Conservation (phyloP, 2,888 invertebrate species). For the Sarcophaga rosellei region DNA sequence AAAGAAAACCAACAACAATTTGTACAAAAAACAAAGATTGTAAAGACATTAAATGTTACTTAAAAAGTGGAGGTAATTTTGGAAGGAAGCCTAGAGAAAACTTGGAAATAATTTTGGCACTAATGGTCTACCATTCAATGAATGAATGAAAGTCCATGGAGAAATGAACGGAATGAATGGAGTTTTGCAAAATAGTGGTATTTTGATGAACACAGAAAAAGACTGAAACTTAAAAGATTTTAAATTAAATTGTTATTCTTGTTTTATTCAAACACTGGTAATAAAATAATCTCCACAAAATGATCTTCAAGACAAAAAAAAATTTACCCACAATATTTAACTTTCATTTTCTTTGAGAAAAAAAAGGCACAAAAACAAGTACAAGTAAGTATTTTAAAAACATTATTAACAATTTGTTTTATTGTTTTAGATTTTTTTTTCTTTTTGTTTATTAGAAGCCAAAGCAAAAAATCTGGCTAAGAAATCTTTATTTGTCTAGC, state of each 20-base stretch:
- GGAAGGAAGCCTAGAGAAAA: conserved; percentile 14
- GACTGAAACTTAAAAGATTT: not conserved
- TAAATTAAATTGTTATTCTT: not conserved
- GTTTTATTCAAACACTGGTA: conserved; percentile 24
- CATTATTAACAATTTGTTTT: conserved; percentile 37
- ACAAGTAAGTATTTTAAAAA: conserved; percentile 7
- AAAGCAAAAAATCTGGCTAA: not conserved
- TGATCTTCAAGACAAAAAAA: conserved; percentile 39
- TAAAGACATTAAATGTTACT: conserved; percentile 18
- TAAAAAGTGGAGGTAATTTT: conserved; percentile 24
- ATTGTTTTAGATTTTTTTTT: conserved; percentile 18
- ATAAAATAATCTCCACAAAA: conserved; percentile 55
- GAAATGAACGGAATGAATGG: conserved; percentile 1
- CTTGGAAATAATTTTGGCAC: not conserved
- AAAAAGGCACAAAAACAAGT: not conserved
- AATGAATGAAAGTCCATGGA: not conserved
- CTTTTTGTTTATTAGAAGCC: conserved; percentile 1
- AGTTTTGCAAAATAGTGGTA: conserved; percentile 32
- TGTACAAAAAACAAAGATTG: not conserved
- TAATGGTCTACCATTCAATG: not conserved
- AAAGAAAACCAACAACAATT: not conserved
- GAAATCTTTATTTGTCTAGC: conserved; percentile 40
- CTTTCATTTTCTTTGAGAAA: conserved; percentile 64
- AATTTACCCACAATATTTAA: conserved; percentile 44
- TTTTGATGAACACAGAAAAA: not conserved